Evolutionary conservation across 2,888 invertebrate species (phyloP).

Genomic region (Acleris holmiana): DNA sequence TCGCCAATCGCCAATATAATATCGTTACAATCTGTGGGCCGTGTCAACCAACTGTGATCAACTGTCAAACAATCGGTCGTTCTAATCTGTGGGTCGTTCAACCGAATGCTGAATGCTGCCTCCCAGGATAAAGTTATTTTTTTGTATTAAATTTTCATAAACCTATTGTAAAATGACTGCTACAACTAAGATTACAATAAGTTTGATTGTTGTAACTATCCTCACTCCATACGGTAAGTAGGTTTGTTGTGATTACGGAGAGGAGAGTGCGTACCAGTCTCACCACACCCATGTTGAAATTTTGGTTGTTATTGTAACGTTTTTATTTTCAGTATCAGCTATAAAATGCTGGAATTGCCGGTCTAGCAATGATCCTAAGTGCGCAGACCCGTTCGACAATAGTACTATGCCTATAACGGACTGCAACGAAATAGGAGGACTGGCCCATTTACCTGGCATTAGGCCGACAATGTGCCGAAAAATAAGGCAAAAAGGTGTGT

Average conservation of each 20-base stretch:
- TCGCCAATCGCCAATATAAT: too few species aligned
- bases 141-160: slow-evolving; percentile 2
- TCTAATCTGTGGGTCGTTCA: too few species aligned
- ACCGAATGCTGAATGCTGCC: too few species aligned
- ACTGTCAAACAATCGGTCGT: neutral
- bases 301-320: slow-evolving; percentile 36
- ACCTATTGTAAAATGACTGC: slow-evolving; percentile 14
- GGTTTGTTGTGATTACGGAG: neutral
- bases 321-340: slow-evolving; percentile 80
- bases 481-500: slow-evolving; percentile 93
- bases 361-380: slow-evolving; percentile 94
- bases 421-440: slow-evolving; percentile 85
- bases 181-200: slow-evolving; percentile 4
- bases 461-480: slow-evolving; percentile 95
- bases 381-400: slow-evolving; percentile 96
- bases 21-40: too few species aligned
- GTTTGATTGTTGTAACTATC: slow-evolving; percentile 12
- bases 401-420: slow-evolving; percentile 93
- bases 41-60: too few species aligned
- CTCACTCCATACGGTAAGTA: slow-evolving; percentile 27
- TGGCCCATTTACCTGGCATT: slow-evolving; percentile 88
- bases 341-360: slow-evolving; percentile 97
- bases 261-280: slow-evolving; percentile 1
- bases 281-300: slow-evolving; percentile 29
- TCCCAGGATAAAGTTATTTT: slow-evolving; percentile 4